Evolutionary conservation across 2,888 invertebrate genomes (phyloP).

Genomic region (Cinara cedri): DNA sequence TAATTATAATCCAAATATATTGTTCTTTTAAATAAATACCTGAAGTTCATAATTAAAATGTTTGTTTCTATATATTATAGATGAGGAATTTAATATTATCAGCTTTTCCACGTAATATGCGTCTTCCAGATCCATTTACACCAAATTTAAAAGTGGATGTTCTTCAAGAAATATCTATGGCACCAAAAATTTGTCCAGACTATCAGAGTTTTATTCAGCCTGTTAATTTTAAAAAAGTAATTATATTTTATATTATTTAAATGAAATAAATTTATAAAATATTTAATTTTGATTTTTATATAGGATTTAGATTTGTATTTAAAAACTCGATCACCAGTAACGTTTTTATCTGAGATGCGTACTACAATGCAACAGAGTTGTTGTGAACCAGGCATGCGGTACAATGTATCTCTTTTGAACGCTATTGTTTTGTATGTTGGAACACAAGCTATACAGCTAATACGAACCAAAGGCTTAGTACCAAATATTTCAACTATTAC

Average conservation of each 20-base stretch:
- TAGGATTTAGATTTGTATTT: conserved; percentile 92
- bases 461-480: conserved; percentile 87
- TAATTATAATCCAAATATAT: background rate
- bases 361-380: conserved; percentile 86
- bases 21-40: no score
- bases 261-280: background rate
- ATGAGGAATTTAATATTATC: conserved; percentile 98
- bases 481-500: conserved; percentile 98
- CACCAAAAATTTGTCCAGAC: conserved; percentile 88
- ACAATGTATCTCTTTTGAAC: conserved; percentile 96
- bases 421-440: conserved; percentile 98
- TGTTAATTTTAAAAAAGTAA: conserved; percentile 80
- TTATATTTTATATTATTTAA: background rate
- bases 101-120: conserved; percentile 97
- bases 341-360: conserved; percentile 90
- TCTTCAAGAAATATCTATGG: conserved; percentile 83
- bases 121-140: conserved; percentile 97
- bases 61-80: conserved; percentile 62
- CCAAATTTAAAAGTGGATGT: conserved; percentile 94
- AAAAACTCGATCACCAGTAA: conserved; percentile 91
- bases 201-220: conserved; percentile 87
- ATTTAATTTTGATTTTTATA: background rate
- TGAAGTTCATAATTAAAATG: background rate
- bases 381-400: conserved; percentile 82
- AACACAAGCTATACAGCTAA: conserved; percentile 90